Evolutionary conservation across 1,140 invertebrate species (phyloP).

Genomic region (Potamilus streckersoni): DNA sequence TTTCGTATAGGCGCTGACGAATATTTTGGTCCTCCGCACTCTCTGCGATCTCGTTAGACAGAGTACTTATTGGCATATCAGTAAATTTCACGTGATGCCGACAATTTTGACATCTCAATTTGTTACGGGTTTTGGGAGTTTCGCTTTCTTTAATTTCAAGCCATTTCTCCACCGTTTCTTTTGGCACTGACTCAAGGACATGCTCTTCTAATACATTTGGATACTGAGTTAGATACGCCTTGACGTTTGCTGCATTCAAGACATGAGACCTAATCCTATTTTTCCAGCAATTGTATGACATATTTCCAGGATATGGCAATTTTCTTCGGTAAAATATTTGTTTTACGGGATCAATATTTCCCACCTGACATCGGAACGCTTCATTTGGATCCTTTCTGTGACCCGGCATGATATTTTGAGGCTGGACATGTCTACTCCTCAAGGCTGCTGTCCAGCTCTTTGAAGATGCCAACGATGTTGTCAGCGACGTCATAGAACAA

Average conservation of each 20-base stretch:
- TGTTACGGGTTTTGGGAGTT: not conserved
- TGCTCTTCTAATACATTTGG: slow-evolving; percentile 38
- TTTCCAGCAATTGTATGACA: slow-evolving; percentile 1
- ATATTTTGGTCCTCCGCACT: slow-evolving; percentile 24
- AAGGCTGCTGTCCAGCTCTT: too few species aligned
- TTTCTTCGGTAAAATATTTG: too few species aligned
- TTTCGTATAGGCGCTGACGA: slow-evolving; percentile 20
- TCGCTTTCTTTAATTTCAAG: slow-evolving; percentile 18
- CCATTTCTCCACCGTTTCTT: slow-evolving; percentile 22
- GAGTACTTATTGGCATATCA: slow-evolving; percentile 20
- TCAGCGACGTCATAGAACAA: too few species aligned
- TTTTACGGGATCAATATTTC: too few species aligned
- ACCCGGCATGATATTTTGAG: too few species aligned
- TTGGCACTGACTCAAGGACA: slow-evolving; percentile 22
- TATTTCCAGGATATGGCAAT: too few species aligned
- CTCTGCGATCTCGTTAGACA: slow-evolving; percentile 13
- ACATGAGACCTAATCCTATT: not conserved
- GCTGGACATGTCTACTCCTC: too few species aligned
- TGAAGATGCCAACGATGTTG: too few species aligned
- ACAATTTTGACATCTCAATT: not conserved
- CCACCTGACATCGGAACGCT: too few species aligned
- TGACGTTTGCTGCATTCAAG: slow-evolving; percentile 14
- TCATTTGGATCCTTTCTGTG: too few species aligned
- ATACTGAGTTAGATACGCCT: slow-evolving; percentile 26
- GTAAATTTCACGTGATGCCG: not conserved